Evolutionary conservation across 30 jellyfish, hydroid and myxozoan species (phyloP).

Genomic region (Sanderia malayensis): DNA sequence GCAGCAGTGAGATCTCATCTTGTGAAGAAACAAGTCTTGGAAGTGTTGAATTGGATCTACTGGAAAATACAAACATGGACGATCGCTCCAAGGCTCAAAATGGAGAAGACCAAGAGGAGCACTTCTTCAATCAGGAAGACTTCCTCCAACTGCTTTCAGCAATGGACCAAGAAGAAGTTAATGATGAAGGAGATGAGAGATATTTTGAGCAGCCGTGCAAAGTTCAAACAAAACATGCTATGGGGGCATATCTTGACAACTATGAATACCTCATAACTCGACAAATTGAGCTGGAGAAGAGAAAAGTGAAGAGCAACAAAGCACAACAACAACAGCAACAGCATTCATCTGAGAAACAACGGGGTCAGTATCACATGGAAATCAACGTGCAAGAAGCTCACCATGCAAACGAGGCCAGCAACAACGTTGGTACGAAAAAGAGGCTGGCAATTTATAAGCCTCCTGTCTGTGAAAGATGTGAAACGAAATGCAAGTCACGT

Average conservation of each 20-base stretch:
- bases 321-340: neutral
- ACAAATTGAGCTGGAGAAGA: constrained; percentile 24
- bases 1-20: neutral
- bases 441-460: neutral
- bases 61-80: neutral
- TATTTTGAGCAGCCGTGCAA: neutral
- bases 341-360: neutral
- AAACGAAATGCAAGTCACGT: constrained; percentile 40
- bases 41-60: neutral
- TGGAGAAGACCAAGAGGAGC: neutral
- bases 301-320: neutral
- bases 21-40: neutral
- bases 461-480: constrained; percentile 51
- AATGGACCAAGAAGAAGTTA: neutral
- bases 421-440: neutral
- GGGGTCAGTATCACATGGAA: constrained; percentile 26
- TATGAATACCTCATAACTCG: constrained; percentile 21
- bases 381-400: constrained; percentile 25
- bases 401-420: neutral
- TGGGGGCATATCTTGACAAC: neutral
- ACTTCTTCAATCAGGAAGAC: neutral
- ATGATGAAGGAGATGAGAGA: neutral
- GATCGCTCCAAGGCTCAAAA: neutral
- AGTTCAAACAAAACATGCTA: neutral
- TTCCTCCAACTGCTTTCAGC: neutral